These are phyloP conservation scores for Megaceryle torquata DNA, from an alignment of 2,113 vertebrate genomes.

Conservation along the genomic window DNA sequence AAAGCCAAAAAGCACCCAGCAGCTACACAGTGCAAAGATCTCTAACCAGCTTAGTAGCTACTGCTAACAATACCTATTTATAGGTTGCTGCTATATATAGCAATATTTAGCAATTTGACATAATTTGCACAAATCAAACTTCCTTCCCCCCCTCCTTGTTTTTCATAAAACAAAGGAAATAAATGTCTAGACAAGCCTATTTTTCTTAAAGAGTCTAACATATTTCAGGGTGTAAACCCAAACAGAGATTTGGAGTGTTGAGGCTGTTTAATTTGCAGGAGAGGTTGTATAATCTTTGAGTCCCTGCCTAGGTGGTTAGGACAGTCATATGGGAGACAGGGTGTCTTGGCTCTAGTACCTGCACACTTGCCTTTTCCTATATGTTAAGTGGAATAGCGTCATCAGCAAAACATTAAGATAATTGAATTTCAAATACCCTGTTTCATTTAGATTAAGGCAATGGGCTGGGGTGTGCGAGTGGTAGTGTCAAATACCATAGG, in stretches of 20 bases:
- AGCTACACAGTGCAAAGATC: background rate
- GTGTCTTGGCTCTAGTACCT: background rate
- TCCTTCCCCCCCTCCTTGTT: background rate
- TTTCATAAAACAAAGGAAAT: background rate
- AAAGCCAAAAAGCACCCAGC: background rate
- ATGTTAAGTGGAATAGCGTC: background rate
- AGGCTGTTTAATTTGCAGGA: background rate
- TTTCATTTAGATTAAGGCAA: background rate
- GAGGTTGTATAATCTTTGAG: background rate
- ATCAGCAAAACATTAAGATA: background rate
- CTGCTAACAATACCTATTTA: background rate
- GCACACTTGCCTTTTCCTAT: background rate
- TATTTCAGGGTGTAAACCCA: background rate
- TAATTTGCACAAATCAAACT: too few species aligned
- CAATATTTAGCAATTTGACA: too few species aligned
- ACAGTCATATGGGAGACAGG: background rate
- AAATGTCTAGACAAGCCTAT: background rate
- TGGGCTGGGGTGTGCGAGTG: background rate
- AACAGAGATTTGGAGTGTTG: background rate
- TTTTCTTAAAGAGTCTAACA: background rate
- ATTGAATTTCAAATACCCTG: background rate
- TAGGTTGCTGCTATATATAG: too few species aligned
- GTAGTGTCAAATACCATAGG: background rate
- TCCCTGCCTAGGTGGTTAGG: background rate
- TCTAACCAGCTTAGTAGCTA: background rate